A percentile compares a stretch with the other conserved stretches of the same genome.
Conservation (phyloP, 2,888 invertebrate species). For the Macaria liturata region DNA sequence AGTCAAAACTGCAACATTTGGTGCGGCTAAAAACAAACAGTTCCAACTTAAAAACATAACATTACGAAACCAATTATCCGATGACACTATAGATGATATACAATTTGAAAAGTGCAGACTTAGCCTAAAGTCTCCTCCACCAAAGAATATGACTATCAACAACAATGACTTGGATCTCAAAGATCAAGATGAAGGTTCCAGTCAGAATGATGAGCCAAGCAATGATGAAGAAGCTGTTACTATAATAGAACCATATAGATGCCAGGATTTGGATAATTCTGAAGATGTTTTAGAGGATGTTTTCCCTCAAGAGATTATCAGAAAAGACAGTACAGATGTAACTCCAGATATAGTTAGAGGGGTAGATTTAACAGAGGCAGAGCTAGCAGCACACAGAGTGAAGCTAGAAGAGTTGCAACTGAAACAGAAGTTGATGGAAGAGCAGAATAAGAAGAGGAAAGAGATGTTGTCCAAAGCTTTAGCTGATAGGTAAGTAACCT, state of each 20-base stretch:
- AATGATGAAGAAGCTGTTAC: slow-evolving; percentile 37
- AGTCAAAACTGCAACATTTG: slow-evolving; percentile 19
- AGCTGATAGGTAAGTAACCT: slow-evolving; percentile 84
- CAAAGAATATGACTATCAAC: slow-evolving; percentile 33
- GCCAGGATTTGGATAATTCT: slow-evolving; percentile 3
- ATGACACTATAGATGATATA: slow-evolving; percentile 61
- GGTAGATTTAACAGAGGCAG: slow-evolving; percentile 65
- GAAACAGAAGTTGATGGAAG: slow-evolving; percentile 89
- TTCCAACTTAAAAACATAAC: slow-evolving; percentile 26
- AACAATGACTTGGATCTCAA: slow-evolving; percentile 1
- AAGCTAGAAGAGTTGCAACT: slow-evolving; percentile 87
- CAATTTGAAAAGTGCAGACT: slow-evolving; percentile 72
- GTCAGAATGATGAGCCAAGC: slow-evolving; percentile 3
- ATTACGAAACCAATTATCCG: slow-evolving; percentile 52
- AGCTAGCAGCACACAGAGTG: slow-evolving; percentile 67
- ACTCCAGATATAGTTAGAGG: slow-evolving; percentile 63
- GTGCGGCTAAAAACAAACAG: slow-evolving; percentile 21
- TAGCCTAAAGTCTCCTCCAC: slow-evolving; percentile 56
- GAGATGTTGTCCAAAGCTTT: slow-evolving; percentile 88
- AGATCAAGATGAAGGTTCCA: neutral
- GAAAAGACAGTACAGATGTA: slow-evolving; percentile 32
- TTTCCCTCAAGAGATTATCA: slow-evolving; percentile 16
- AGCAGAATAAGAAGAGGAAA: slow-evolving; percentile 90
- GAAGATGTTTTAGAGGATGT: slow-evolving; percentile 24
- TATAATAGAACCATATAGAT: slow-evolving; percentile 29